Conservation (phyloP, 2,113 vertebrate genomes). For the Lates calcarifer region DNA sequence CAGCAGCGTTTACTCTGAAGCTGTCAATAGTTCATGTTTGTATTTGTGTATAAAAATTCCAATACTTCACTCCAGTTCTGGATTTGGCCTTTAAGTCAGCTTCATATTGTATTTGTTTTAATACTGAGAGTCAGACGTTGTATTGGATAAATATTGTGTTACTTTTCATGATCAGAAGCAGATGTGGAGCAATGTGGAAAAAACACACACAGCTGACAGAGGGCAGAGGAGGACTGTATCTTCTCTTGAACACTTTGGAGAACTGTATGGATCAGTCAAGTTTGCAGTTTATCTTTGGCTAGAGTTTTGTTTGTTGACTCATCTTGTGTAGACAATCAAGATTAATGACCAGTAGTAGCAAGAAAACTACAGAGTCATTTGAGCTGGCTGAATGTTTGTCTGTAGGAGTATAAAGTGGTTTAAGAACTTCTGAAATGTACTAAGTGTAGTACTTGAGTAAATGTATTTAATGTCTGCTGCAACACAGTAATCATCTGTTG, state of each 20-base stretch:
- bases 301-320: background rate
- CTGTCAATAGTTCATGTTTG: background rate
- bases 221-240: background rate
- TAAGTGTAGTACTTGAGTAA: too few species aligned
- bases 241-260: background rate
- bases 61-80: conserved; percentile 15
- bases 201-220: conserved; percentile 28
- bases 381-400: too few species aligned
- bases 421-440: too few species aligned
- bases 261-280: background rate
- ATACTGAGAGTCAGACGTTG: conserved; percentile 44
- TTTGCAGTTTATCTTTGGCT: background rate
- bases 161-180: conserved; percentile 54
- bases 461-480: too few species aligned
- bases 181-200: conserved; percentile 49
- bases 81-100: conserved; percentile 47
- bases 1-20: background rate
- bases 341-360: background rate
- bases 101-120: conserved; percentile 40
- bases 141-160: conserved; percentile 35
- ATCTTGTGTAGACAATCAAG: background rate
- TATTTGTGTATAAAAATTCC: conserved; percentile 62
- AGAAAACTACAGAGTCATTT: too few species aligned
- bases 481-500: too few species aligned
- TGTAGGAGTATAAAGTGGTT: too few species aligned